Evolutionary conservation across 2,113 vertebrate species (phyloP).

Genomic region (Synodontis membranacea): DNA sequence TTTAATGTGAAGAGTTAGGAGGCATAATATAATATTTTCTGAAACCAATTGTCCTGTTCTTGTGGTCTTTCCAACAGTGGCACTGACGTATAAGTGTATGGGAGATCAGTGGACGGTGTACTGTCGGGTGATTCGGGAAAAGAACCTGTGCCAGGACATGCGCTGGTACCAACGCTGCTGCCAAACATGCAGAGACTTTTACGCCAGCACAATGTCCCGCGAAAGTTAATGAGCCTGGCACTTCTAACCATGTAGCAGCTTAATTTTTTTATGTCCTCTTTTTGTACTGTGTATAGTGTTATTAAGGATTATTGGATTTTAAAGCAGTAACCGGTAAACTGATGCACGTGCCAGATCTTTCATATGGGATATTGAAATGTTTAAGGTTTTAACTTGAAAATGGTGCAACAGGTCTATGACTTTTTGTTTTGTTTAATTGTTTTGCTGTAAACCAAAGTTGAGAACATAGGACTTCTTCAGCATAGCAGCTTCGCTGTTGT

Average conservation of each 20-base stretch:
- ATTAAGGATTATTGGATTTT: slow-evolving; percentile 57
- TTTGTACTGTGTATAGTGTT: slow-evolving; percentile 53
- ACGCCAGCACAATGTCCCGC: slow-evolving; percentile 84
- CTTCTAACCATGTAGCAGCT: slow-evolving; percentile 38
- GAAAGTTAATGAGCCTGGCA: slow-evolving; percentile 73
- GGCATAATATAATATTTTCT: neutral
- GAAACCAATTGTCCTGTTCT: neutral
- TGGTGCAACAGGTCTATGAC: slow-evolving; percentile 3
- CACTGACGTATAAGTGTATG: slow-evolving; percentile 91
- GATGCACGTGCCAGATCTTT: slow-evolving; percentile 38
- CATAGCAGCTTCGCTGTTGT: slow-evolving; percentile 50
- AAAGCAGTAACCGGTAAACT: slow-evolving; percentile 52
- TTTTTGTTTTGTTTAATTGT: slow-evolving; percentile 47
- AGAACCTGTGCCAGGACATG: slow-evolving; percentile 95
- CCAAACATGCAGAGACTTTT: slow-evolving; percentile 95
- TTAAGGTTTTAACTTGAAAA: slow-evolving; percentile 36
- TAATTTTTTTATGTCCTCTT: slow-evolving; percentile 56
- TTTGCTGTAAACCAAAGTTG: slow-evolving; percentile 74
- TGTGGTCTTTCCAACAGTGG: slow-evolving; percentile 71
- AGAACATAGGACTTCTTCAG: slow-evolving; percentile 57
- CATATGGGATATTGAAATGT: slow-evolving; percentile 64
- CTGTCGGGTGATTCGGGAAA: slow-evolving; percentile 88
- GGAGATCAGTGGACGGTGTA: slow-evolving; percentile 96
- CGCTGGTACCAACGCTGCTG: slow-evolving; percentile 97
- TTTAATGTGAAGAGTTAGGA: neutral